These are phyloP conservation scores for Daphoenositta chrysoptera DNA, from an alignment of 2,113 vertebrate species.

Conservation along the genomic window DNA sequence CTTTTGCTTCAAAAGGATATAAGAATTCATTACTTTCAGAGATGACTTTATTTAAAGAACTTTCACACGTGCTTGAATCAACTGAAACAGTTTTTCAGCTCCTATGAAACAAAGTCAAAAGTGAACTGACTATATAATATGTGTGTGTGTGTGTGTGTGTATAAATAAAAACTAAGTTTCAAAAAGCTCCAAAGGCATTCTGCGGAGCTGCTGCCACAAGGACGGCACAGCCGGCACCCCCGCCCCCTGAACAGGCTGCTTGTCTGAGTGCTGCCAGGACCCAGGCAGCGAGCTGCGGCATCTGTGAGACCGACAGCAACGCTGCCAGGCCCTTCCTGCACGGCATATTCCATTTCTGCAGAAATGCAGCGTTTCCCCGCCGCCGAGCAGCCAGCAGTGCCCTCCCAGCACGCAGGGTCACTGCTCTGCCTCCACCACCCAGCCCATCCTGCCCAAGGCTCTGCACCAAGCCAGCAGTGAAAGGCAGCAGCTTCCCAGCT, in stretches of 20 bases:
- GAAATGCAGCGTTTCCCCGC: neutral
- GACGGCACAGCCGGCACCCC: fast-evolving
- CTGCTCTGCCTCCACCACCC: fast-evolving
- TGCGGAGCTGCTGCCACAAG: neutral
- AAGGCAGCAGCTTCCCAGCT: neutral
- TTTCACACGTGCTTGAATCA: neutral
- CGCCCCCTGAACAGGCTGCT: fast-evolving
- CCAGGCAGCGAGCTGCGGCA: fast-evolving
- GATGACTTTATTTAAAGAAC: neutral
- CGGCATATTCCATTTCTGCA: fast-evolving
- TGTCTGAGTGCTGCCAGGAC: neutral
- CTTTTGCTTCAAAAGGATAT: neutral
- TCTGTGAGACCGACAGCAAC: fast-evolving
- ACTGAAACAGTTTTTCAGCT: neutral
- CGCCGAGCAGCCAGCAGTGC: fast-evolving
- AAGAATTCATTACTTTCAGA: neutral
- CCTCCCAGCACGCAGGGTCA: neutral
- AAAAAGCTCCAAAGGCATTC: neutral
- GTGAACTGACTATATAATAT: neutral
- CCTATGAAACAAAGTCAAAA: neutral
- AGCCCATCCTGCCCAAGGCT: neutral
- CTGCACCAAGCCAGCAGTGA: neutral
- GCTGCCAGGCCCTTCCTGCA: neutral
- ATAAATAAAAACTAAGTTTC: neutral
- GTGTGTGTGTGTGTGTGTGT: fast-evolving